These are phyloP conservation scores for Aldrovandia affinis DNA, from an alignment of 2,797 vertebrate species.

Conservation along the genomic window DNA sequence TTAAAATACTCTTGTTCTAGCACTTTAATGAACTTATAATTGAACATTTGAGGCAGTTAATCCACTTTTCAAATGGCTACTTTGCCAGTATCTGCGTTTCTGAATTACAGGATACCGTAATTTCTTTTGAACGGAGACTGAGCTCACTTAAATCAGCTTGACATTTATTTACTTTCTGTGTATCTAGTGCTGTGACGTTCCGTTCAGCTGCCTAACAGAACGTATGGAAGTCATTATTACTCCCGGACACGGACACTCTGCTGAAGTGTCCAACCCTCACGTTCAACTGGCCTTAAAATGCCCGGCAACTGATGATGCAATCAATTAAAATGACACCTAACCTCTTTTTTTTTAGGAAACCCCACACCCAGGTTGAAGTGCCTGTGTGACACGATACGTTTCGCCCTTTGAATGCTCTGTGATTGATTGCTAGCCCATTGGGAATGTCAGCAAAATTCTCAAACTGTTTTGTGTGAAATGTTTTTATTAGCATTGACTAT, in stretches of 20 bases:
- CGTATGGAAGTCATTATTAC: slow-evolving; percentile 4
- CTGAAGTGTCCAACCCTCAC: background rate
- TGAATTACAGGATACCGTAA: background rate
- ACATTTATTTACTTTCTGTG: background rate
- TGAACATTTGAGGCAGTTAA: background rate
- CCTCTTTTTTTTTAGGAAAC: slow-evolving; percentile 2
- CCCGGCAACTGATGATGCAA: slow-evolving; percentile 34
- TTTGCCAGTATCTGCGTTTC: background rate
- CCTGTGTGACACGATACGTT: background rate
- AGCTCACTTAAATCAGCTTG: background rate
- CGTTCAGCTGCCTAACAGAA: background rate
- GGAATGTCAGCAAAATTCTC: background rate
- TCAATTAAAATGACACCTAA: slow-evolving; percentile 47
- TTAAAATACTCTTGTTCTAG: background rate
- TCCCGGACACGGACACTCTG: background rate
- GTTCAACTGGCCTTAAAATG: slow-evolving; percentile 29
- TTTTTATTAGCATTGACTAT: background rate
- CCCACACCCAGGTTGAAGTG: slow-evolving; percentile 27
- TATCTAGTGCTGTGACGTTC: background rate
- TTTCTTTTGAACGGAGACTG: background rate
- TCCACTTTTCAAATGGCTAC: background rate
- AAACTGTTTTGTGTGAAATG: background rate
- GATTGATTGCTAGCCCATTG: background rate
- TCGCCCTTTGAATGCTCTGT: background rate
- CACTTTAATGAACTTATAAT: background rate